Evolutionary conservation across 2,113 vertebrate species (phyloP).

Genomic region (Alligator sinensis): DNA sequence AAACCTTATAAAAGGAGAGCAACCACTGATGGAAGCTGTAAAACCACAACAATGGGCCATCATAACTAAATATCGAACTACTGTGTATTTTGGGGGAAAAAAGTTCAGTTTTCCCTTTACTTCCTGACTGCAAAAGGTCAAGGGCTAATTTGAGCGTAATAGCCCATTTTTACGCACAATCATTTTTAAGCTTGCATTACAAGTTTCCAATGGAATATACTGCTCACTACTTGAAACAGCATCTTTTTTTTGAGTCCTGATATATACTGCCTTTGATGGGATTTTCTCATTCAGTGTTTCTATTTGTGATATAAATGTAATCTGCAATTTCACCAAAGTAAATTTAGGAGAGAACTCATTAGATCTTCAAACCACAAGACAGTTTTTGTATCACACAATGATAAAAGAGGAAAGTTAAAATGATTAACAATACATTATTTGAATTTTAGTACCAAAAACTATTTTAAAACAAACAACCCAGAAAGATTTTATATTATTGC

Average conservation of each 20-base stretch:
- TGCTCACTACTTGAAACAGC: neutral
- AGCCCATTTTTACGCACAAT: neutral
- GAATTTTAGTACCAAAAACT: neutral
- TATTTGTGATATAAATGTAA: neutral
- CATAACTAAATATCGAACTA: too few relatives aligned
- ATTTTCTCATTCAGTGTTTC: conserved; percentile 1
- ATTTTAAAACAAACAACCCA: neutral
- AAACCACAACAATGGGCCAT: too few relatives aligned
- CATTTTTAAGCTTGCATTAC: neutral
- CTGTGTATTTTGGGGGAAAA: too few relatives aligned
- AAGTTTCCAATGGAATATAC: neutral
- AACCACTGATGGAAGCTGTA: too few relatives aligned
- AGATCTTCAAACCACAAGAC: neutral
- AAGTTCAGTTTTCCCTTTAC: too few relatives aligned
- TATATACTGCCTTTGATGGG: neutral
- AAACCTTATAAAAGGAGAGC: too few relatives aligned
- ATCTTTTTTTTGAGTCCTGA: neutral
- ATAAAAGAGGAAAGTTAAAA: neutral
- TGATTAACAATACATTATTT: neutral
- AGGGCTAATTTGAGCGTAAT: too few relatives aligned
- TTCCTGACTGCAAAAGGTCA: too few relatives aligned
- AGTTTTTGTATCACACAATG: neutral
- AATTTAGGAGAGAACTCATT: neutral
- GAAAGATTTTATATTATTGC: neutral
- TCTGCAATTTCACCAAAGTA: neutral